Evolutionary conservation across 2,113 vertebrate species (phyloP), one percentile per base, ranked within the genome.

Genomic region (Larimichthys crocea): DNA sequence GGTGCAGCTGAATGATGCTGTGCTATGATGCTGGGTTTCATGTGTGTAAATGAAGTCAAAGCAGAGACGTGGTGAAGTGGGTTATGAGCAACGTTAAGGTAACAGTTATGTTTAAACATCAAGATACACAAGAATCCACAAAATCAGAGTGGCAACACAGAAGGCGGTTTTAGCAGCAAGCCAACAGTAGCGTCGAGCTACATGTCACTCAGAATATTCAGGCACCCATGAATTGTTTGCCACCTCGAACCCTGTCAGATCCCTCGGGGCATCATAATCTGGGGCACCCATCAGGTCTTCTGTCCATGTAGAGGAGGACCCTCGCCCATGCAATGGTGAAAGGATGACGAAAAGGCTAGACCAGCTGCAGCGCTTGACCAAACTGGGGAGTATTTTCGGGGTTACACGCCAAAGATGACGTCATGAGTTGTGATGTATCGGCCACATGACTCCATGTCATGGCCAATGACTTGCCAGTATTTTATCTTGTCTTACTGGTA

Each of bases 381-480:
- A 69, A 94, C 94, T 79, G 44, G 72, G 92, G 89, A 94, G 81
- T 94, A 94, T 94, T 92, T 89, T 73, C 15, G 81, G 86, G 86
- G 68, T 80, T 72, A 75, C 64, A 62, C 64, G 67, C 77, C 74
- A 40, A 63, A 60, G 44, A 22, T 80, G 59, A 8, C 82, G 92
- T 96, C 96, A 96, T 92, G 86, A 95, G 95, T 91, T 88, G 85
- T 89, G 91, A 88, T 94, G 92, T 88, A 88, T 85, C 84, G 50
- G 50, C 61, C 92, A 89, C 85, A 64, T 95, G 92, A 94, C 90
- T 72, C 35, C 55, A 16, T 26, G 22, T 70, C 52, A 75, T 48
- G 94, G 85, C 97, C 97, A 98, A 96, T 97, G 92, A 92, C 89
- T 93, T 74, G 92, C 86, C 68, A 66, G 88, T 87, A 89, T 92